Evolutionary conservation across 2,113 vertebrate genomes (phyloP).

Genomic region (Spea multiplicata): DNA sequence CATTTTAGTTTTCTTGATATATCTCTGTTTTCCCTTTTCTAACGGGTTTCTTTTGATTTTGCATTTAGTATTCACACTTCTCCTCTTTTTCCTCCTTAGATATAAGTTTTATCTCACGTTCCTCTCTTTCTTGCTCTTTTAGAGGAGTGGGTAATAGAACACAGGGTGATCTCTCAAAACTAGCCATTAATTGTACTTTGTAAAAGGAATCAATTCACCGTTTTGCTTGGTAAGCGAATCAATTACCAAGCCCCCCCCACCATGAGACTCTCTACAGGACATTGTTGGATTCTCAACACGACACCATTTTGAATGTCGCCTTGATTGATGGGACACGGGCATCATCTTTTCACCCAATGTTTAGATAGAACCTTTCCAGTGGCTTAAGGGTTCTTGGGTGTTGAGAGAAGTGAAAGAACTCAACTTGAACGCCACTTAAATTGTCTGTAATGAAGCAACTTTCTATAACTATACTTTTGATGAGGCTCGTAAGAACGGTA

Average conservation of each 20-base stretch:
- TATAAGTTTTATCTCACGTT: no score
- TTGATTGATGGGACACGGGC: background rate
- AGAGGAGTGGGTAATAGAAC: constrained; percentile 21
- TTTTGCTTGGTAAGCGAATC: background rate
- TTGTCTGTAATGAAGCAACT: constrained; percentile 6
- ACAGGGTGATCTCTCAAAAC: constrained; percentile 39
- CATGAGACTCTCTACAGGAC: background rate
- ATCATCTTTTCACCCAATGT: background rate
- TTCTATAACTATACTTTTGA: background rate
- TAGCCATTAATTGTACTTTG: constrained; percentile 25
- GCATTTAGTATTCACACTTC: no score
- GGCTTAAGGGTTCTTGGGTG: background rate
- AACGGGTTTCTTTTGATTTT: no score
- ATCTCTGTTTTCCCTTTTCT: background rate
- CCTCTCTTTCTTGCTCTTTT: background rate
- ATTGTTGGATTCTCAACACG: background rate
- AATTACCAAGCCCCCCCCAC: background rate
- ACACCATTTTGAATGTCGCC: background rate
- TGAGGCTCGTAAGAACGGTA: constrained; percentile 9
- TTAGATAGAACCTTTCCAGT: background rate
- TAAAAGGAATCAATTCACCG: background rate
- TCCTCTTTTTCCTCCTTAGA: no score
- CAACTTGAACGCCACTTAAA: background rate
- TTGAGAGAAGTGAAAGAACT: background rate
- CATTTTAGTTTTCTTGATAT: background rate